Evolutionary conservation across 1,140 invertebrate species (phyloP).

Genomic region (Diorhabda carinulata): DNA sequence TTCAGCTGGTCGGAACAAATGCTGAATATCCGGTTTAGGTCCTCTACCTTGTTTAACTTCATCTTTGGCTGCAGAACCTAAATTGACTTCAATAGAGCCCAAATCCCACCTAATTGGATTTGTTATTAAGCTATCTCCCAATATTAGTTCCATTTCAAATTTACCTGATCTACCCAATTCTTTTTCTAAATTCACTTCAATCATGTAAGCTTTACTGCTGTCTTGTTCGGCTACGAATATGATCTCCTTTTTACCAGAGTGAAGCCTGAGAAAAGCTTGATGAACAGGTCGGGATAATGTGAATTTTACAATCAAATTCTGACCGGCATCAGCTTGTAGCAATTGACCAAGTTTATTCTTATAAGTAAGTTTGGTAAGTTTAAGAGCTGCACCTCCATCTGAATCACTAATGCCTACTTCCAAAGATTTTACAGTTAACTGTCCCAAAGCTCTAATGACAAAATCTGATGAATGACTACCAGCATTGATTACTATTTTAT

Average conservation of each 20-base stretch:
- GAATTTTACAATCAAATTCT: slow-evolving; percentile 85
- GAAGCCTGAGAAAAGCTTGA: slow-evolving; percentile 87
- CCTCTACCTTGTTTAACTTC: slow-evolving; percentile 47
- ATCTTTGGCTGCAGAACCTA: slow-evolving; percentile 50
- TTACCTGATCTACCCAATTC: slow-evolving; percentile 77
- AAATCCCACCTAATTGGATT: slow-evolving; percentile 87
- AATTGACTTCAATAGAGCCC: slow-evolving; percentile 71
- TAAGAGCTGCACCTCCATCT: slow-evolving; percentile 78
- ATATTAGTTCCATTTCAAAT: slow-evolving; percentile 79
- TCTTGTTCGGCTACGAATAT: slow-evolving; percentile 93
- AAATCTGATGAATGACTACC: slow-evolving; percentile 63
- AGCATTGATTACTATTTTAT: slow-evolving; percentile 75
- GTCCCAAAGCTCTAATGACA: slow-evolving; percentile 68
- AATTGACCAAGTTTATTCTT: slow-evolving; percentile 65
- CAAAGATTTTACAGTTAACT: slow-evolving; percentile 70
- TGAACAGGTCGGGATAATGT: slow-evolving; percentile 77
- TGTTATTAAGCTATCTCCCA: slow-evolving; percentile 86
- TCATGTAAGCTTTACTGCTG: slow-evolving; percentile 75
- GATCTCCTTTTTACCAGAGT: slow-evolving; percentile 71
- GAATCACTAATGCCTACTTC: slow-evolving; percentile 88
- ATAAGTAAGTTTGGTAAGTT: slow-evolving; percentile 69
- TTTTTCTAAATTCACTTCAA: slow-evolving; percentile 74
- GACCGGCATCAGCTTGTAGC: slow-evolving; percentile 81
- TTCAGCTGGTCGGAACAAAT: slow-evolving; percentile 90
- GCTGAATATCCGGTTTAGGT: slow-evolving; percentile 83